These are phyloP conservation scores for Hiodon tergisus DNA, from an alignment of 2,113 vertebrate species.

Conservation along the genomic window DNA sequence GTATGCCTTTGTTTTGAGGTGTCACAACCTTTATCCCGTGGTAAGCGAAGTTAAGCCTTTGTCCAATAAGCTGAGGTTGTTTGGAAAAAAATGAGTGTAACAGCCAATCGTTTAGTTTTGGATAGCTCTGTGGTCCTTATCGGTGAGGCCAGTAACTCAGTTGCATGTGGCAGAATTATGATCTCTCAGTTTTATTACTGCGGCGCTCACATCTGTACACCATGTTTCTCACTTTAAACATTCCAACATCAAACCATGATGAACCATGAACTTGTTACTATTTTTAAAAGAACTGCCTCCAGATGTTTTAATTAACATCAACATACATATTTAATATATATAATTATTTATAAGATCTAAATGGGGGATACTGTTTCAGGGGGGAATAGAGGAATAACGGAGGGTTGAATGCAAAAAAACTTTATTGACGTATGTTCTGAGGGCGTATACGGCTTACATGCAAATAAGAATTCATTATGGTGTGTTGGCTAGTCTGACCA, in stretches of 20 bases:
- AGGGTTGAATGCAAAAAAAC: too few species aligned
- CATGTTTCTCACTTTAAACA: background rate
- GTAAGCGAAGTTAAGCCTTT: constrained; percentile 6
- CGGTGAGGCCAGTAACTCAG: constrained; percentile 6
- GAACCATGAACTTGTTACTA: background rate
- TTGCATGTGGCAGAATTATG: background rate
- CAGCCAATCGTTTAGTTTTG: background rate
- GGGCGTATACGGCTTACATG: constrained; percentile 31
- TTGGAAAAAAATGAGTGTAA: background rate
- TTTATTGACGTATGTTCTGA: constrained; percentile 11
- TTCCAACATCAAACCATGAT: too few species aligned
- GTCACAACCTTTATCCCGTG: background rate
- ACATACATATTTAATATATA: too few species aligned
- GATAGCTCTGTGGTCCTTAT: background rate
- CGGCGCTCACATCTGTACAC: background rate
- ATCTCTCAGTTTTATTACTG: background rate
- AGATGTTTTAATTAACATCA: background rate
- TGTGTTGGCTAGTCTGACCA: constrained; percentile 34
- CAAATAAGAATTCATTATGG: constrained; percentile 41
- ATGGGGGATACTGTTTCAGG: too few species aligned
- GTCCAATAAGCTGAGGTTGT: background rate
- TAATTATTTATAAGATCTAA: too few species aligned
- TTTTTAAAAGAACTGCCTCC: background rate
- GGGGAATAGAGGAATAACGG: too few species aligned
- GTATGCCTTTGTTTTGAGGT: constrained; percentile 44